These are phyloP conservation scores for Potamilus streckersoni DNA, from an alignment of 1,140 invertebrate species.

Conservation along the genomic window DNA sequence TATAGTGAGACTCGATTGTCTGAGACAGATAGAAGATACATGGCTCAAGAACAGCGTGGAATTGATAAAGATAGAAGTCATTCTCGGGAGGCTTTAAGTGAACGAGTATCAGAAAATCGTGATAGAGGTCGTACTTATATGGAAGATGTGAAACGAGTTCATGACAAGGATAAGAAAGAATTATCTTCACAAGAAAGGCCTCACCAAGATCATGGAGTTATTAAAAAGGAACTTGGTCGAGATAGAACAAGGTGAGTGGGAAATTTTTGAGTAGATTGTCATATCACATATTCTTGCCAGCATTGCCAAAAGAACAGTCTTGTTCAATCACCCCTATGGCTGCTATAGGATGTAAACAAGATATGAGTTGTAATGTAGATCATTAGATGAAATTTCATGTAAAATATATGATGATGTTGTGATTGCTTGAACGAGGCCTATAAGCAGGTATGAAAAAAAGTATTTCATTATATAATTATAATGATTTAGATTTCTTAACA, in stretches of 20 bases:
- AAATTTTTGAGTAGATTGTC: too few relatives aligned
- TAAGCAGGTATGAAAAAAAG: too few relatives aligned
- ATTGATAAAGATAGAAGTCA: conserved; percentile 23
- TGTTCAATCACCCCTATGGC: too few relatives aligned
- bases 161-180: conserved; percentile 18
- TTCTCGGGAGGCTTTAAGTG: conserved; percentile 23
- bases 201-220: conserved; percentile 18
- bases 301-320: too few relatives aligned
- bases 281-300: too few relatives aligned
- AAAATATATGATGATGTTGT: too few relatives aligned
- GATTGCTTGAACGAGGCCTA: too few relatives aligned
- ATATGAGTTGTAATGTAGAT: too few relatives aligned
- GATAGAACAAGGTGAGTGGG: conserved; percentile 4
- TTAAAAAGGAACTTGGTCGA: conserved; percentile 23
- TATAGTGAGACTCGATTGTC: conserved; percentile 47
- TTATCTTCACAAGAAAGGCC: conserved; percentile 9
- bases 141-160: conserved; percentile 26
- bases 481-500: too few relatives aligned
- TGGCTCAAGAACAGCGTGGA: conserved; percentile 30
- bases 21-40: conserved; percentile 47
- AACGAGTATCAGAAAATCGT: conserved; percentile 18
- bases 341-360: too few relatives aligned
- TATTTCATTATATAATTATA: too few relatives aligned
- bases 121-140: conserved; percentile 31
- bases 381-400: too few relatives aligned